Conservation (phyloP, 2,113 vertebrate genomes). For the Actinemys pallida region DNA sequence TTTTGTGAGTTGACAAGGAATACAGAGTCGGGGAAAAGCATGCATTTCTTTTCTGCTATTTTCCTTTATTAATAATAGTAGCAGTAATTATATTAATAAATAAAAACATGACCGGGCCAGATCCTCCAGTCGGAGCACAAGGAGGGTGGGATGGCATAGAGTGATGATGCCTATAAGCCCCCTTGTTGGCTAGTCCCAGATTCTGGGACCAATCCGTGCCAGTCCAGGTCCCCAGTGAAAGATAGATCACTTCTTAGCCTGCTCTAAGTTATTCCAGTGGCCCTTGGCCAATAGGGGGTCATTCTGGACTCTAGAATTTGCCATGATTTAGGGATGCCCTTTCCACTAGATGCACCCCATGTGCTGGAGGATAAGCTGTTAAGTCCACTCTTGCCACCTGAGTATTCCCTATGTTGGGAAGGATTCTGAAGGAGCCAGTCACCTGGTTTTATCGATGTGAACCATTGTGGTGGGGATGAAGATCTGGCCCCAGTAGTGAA, state of each 20-base stretch:
- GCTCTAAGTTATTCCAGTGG: rapidly evolving
- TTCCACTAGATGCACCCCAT: neutral
- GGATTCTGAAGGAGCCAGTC: no score
- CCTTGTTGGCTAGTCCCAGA: neutral
- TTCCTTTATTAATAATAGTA: neutral
- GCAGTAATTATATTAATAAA: neutral
- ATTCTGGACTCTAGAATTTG: neutral
- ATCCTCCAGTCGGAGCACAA: neutral
- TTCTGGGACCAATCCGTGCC: neutral
- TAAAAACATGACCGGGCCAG: neutral
- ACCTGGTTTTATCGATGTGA: neutral
- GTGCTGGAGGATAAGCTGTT: neutral
- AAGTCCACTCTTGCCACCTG: neutral
- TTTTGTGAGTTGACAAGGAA: rapidly evolving
- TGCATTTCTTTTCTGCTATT: rapidly evolving
- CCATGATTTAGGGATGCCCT: neutral
- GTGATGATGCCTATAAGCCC: neutral
- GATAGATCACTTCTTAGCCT: neutral
- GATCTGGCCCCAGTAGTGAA: neutral
- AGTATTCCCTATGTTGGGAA: neutral
- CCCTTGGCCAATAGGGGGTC: neutral
- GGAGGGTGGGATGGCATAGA: neutral
- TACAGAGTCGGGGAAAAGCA: rapidly evolving
- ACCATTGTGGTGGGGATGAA: neutral
- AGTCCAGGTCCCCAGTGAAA: neutral